A percentile compares a stretch with the other conserved stretches of the same genome.
phyloP scores from a whole-genome alignment of 2,113 vertebrate genomes.

The Esox niger region DNA sequence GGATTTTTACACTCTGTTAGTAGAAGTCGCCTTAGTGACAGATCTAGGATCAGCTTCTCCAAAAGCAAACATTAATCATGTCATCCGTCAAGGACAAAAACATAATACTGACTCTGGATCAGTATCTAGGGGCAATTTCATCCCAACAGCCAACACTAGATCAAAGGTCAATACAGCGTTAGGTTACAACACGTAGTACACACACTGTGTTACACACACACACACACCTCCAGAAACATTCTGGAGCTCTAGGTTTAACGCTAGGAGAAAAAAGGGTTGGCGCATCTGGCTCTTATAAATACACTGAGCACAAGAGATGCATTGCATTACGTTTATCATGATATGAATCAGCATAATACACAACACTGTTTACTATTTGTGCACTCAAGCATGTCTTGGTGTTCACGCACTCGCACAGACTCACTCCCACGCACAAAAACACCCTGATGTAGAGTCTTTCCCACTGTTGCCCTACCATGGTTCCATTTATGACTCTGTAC shows the following conservation, averaged over 20 bases:
- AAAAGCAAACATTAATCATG: slow-evolving; percentile 25
- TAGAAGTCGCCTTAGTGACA: slow-evolving; percentile 15
- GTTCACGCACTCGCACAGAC: slow-evolving; percentile 5
- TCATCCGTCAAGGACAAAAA: slow-evolving; percentile 24
- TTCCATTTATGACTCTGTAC: too few species aligned
- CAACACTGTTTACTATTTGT: slow-evolving; percentile 44
- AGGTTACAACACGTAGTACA: slow-evolving; percentile 35
- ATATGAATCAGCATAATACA: slow-evolving; percentile 41
- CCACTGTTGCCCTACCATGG: too few species aligned
- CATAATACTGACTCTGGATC: slow-evolving; percentile 30
- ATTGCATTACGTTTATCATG: slow-evolving; percentile 1
- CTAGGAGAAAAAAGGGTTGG: slow-evolving; percentile 18
- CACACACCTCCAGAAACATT: not conserved
- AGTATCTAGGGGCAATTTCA: slow-evolving; percentile 9
- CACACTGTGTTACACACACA: slow-evolving; percentile 16
- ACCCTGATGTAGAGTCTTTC: not conserved
- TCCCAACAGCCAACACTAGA: slow-evolving; percentile 1
- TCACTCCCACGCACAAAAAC: slow-evolving; percentile 17
- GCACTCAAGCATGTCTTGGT: slow-evolving; percentile 28
- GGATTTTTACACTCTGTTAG: slow-evolving; percentile 31
- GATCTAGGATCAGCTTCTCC: slow-evolving; percentile 17
- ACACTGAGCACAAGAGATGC: slow-evolving; percentile 47
- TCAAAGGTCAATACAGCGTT: slow-evolving; percentile 24
- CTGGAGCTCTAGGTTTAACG: not conserved
- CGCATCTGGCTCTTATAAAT: slow-evolving; percentile 44